These are phyloP conservation scores for Alcedo atthis DNA, from an alignment of 2,797 vertebrate species.

Conservation along the genomic window DNA sequence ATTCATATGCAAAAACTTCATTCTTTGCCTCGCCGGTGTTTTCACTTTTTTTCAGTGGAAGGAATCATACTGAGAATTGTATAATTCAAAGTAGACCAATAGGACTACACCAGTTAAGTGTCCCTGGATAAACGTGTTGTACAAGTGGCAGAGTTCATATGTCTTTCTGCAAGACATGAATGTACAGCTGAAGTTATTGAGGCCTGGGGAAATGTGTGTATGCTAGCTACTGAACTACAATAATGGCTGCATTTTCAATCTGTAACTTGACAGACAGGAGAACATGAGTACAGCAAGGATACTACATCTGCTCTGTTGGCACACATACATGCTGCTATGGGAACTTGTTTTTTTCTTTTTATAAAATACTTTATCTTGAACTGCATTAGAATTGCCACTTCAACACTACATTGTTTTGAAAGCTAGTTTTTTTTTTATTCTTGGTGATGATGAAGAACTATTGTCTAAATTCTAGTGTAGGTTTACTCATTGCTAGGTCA, in stretches of 20 bases:
- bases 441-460: neutral
- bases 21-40: neutral
- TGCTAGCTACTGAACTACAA: neutral
- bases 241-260: neutral
- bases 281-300: neutral
- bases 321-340: neutral
- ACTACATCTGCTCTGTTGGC: neutral
- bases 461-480: neutral
- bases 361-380: neutral
- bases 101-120: neutral
- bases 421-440: accelerated
- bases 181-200: accelerated
- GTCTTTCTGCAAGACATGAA: neutral
- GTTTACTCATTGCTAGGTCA: neutral
- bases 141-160: neutral
- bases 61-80: neutral
- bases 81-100: neutral
- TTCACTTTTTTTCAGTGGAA: neutral
- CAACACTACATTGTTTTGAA: neutral
- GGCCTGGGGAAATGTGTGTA: neutral
- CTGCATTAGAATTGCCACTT: neutral
- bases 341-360: neutral
- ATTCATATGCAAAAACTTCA: neutral
- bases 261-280: neutral
- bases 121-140: neutral